Evolutionary conservation across 2,888 invertebrate genomes (phyloP).

Genomic region (Electrophaes corylata): DNA sequence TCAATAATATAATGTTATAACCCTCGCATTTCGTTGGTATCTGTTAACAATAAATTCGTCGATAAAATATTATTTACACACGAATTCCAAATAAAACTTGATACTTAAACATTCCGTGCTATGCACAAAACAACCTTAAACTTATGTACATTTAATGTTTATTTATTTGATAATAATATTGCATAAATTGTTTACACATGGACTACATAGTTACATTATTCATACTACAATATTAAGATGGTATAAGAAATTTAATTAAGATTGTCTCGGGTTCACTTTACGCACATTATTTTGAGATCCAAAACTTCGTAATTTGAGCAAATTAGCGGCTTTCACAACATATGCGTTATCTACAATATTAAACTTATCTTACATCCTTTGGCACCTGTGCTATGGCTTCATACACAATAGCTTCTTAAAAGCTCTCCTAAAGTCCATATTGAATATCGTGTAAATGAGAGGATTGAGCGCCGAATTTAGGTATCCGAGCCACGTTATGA

Average conservation of each 20-base stretch:
- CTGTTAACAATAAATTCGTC: slow-evolving; percentile 54
- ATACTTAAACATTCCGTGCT: slow-evolving; percentile 53
- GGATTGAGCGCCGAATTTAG: slow-evolving; percentile 96
- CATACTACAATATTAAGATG: slow-evolving; percentile 30
- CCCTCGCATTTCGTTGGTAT: slow-evolving; percentile 60
- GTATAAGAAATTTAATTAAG: slow-evolving; percentile 30
- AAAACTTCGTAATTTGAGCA: slow-evolving; percentile 69
- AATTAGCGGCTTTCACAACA: slow-evolving; percentile 59
- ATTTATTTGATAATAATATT: slow-evolving; percentile 33
- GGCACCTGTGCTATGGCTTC: slow-evolving; percentile 66
- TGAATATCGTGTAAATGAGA: slow-evolving; percentile 97
- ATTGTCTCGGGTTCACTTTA: slow-evolving; percentile 26
- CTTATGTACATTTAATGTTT: slow-evolving; percentile 47
- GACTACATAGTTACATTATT: slow-evolving; percentile 27
- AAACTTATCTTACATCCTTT: slow-evolving; percentile 51
- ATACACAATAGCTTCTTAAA: slow-evolving; percentile 89
- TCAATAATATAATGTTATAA: slow-evolving; percentile 44
- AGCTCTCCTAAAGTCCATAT: slow-evolving; percentile 95
- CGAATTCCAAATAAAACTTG: slow-evolving; percentile 11
- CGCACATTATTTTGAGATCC: slow-evolving; percentile 48
- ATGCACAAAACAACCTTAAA: slow-evolving; percentile 61
- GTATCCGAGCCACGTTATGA: slow-evolving; percentile 97
- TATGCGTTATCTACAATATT: slow-evolving; percentile 52
- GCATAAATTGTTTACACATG: slow-evolving; percentile 33
- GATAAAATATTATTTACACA: slow-evolving; percentile 55